These are phyloP conservation scores for Polyergus mexicanus DNA, from an alignment of 1,140 invertebrate species.

Conservation along the genomic window DNA sequence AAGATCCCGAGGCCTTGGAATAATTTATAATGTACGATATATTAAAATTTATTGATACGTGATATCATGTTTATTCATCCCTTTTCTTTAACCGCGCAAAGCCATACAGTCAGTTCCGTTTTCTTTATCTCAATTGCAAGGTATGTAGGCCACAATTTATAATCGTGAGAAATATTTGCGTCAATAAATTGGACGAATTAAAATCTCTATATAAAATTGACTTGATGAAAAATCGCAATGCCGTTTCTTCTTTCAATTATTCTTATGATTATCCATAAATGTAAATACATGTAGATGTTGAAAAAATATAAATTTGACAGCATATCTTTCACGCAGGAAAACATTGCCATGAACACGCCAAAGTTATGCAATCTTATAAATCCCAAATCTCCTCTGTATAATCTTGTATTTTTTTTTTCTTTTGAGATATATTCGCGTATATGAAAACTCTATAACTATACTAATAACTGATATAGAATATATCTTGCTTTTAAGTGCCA, in stretches of 20 bases:
- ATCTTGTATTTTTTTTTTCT: neutral
- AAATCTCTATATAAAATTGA: neutral
- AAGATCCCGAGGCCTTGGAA: slow-evolving; percentile 45
- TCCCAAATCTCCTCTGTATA: neutral
- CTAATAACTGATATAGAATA: neutral
- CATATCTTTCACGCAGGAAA: neutral
- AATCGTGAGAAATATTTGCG: slow-evolving; percentile 8
- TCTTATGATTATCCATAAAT: neutral
- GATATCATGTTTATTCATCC: slow-evolving; percentile 14
- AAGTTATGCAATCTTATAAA: neutral
- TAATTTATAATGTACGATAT: slow-evolving; percentile 51
- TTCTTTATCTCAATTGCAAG: slow-evolving; percentile 39
- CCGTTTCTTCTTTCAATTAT: neutral
- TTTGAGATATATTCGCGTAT: neutral
- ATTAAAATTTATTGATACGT: slow-evolving; percentile 50
- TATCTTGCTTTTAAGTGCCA: neutral
- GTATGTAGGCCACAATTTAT: neutral
- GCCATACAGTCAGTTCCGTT: neutral
- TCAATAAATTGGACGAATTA: neutral
- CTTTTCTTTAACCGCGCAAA: neutral
- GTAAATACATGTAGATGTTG: neutral
- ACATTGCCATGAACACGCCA: neutral
- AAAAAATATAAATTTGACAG: neutral
- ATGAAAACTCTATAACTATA: neutral
- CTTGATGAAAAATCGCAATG: slow-evolving; percentile 26